Evolutionary conservation across 2,113 vertebrate genomes (phyloP).

Genomic region (Rhadina sibilatrix): DNA sequence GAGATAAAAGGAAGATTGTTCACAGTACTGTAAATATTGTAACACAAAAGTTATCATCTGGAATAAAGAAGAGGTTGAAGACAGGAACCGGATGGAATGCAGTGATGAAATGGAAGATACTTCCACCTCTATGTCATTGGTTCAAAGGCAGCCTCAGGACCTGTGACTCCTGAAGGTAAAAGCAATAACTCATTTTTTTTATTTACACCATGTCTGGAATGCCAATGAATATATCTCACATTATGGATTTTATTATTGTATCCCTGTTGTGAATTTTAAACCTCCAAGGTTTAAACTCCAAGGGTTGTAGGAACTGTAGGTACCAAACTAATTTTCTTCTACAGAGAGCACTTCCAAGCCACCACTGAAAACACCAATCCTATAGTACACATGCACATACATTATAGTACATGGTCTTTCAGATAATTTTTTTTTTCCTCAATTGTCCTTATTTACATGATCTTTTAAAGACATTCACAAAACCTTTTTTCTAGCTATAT

Average conservation of each 20-base stretch:
- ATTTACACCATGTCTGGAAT: neutral
- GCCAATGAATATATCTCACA: neutral
- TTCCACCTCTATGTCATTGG: neutral
- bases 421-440: neutral
- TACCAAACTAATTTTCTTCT: neutral
- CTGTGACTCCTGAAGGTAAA: neutral
- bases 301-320: rapidly evolving
- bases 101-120: neutral
- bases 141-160: neutral
- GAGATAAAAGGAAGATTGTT: neutral
- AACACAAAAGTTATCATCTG: neutral
- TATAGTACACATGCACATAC: rapidly evolving
- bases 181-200: neutral
- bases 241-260: neutral
- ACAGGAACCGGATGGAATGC: neutral
- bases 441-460: neutral
- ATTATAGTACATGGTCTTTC: neutral
- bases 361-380: neutral
- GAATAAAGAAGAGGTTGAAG: conserved; percentile 8
- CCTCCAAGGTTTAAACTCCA: neutral
- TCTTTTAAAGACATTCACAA: neutral
- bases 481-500: neutral
- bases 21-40: conserved; percentile 4
- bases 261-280: neutral
- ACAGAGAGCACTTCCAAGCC: neutral